phyloP scores from a whole-genome alignment of 2,113 vertebrate genomes.

The Channa maculata region DNA sequence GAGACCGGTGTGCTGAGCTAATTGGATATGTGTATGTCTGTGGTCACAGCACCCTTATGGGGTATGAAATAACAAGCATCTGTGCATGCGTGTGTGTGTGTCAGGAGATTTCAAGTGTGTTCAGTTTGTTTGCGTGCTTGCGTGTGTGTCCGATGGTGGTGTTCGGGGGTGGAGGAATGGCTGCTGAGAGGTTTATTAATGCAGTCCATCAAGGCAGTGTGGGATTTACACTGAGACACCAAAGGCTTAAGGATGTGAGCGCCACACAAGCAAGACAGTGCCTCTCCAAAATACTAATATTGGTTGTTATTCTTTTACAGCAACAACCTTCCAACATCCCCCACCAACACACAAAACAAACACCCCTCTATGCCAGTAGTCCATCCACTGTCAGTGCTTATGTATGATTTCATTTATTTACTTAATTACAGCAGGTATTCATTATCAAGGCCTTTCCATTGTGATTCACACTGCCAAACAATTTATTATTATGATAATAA shows the following conservation, averaged over 20 bases:
- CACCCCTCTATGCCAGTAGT: too few relatives aligned
- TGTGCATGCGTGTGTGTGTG: conserved; percentile 72
- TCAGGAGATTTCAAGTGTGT: conserved; percentile 52
- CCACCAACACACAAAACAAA: conserved; percentile 21
- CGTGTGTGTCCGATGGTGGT: conserved; percentile 29
- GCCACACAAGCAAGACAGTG: conserved; percentile 78
- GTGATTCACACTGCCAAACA: too few relatives aligned
- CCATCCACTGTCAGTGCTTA: too few relatives aligned
- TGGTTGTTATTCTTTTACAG: conserved; percentile 77
- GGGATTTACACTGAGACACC: conserved; percentile 80
- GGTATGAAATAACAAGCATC: conserved; percentile 85
- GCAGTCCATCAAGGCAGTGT: conserved; percentile 82
- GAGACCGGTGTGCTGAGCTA: conserved; percentile 75
- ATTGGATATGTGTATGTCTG: conserved; percentile 83
- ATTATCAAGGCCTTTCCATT: too few relatives aligned
- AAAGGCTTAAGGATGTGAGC: conserved; percentile 82
- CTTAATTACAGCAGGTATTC: too few relatives aligned
- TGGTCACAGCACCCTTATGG: conserved; percentile 82
- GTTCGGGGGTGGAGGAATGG: conserved; percentile 19
- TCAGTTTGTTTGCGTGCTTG: conserved; percentile 41
- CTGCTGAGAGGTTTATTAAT: conserved; percentile 84
- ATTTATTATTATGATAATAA: too few relatives aligned
- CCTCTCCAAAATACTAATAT: conserved; percentile 83
- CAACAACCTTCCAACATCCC: conserved; percentile 49
- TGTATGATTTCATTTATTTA: too few relatives aligned